Evolutionary conservation across 2,797 vertebrate genomes (phyloP).

Genomic region (Gadopsis bispinosus): DNA sequence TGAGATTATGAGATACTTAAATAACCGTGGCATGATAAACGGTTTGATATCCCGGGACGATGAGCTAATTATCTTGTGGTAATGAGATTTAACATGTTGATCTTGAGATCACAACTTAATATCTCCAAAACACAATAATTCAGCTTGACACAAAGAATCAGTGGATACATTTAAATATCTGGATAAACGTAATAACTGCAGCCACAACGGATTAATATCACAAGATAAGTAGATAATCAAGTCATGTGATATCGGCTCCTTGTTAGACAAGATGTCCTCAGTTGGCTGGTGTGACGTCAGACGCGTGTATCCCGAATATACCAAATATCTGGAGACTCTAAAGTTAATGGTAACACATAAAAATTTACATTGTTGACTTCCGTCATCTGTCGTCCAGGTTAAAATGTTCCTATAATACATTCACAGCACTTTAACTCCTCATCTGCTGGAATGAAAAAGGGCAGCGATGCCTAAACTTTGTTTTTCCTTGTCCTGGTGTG

Average conservation of each 20-base stretch:
- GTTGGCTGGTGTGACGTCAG: not conserved
- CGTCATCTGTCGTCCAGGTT: not conserved
- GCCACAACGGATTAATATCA: not conserved
- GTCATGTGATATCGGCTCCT: not conserved
- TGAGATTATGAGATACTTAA: slow-evolving; percentile 7
- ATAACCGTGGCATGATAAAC: not conserved
- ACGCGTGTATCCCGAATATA: not conserved
- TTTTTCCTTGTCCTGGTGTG: too few species aligned
- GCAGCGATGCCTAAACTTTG: too few species aligned
- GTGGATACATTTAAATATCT: not conserved
- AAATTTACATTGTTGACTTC: not conserved
- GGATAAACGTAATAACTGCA: not conserved
- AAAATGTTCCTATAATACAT: too few species aligned
- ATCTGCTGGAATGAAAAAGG: not conserved
- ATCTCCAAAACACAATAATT: not conserved
- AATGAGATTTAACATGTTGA: not conserved
- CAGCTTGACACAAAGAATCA: not conserved
- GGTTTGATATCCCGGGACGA: not conserved
- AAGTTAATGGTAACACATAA: not conserved
- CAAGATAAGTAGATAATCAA: not conserved
- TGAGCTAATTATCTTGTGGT: slow-evolving; percentile 3
- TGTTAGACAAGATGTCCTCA: not conserved
- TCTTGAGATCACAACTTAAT: not conserved
- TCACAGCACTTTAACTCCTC: not conserved
- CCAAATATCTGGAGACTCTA: too few species aligned